Evolutionary conservation across 2,888 invertebrate genomes (phyloP).

Genomic region (Corbicula japonica): DNA sequence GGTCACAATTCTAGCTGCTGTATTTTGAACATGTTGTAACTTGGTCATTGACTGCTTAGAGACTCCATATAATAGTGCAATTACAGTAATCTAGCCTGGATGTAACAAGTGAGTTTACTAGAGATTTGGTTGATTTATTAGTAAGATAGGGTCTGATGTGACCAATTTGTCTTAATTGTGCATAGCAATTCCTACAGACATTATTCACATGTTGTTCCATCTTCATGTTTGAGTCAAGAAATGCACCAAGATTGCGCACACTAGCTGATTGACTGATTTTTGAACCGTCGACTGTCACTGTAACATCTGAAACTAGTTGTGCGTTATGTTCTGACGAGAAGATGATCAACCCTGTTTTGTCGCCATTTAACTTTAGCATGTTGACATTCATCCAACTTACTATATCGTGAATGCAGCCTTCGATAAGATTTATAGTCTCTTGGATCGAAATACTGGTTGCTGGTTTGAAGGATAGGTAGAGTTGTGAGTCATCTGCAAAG

Average conservation of each 20-base stretch:
- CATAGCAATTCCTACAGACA: background rate
- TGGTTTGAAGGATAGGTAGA: background rate
- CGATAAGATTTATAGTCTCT: background rate
- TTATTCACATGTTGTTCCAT: background rate
- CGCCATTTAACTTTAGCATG: no score
- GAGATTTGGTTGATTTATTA: background rate
- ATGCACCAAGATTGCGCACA: background rate
- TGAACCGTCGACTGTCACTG: background rate
- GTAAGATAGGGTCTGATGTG: background rate
- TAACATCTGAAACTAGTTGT: background rate
- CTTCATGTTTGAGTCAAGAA: background rate
- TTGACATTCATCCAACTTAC: background rate
- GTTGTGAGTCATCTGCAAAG: no score
- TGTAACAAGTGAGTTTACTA: background rate
- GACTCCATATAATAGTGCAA: no score
- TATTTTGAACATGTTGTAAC: background rate
- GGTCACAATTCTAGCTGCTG: background rate
- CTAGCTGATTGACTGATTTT: background rate
- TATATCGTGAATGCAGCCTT: background rate
- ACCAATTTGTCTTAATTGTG: background rate
- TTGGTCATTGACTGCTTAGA: no score
- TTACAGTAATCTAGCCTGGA: background rate
- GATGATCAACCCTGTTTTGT: background rate
- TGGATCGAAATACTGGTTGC: background rate
- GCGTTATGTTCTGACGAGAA: background rate